Base-by-base conservation (phyloP, 2,797 vertebrate genomes). In the Neosalanx taihuensis region DNA sequence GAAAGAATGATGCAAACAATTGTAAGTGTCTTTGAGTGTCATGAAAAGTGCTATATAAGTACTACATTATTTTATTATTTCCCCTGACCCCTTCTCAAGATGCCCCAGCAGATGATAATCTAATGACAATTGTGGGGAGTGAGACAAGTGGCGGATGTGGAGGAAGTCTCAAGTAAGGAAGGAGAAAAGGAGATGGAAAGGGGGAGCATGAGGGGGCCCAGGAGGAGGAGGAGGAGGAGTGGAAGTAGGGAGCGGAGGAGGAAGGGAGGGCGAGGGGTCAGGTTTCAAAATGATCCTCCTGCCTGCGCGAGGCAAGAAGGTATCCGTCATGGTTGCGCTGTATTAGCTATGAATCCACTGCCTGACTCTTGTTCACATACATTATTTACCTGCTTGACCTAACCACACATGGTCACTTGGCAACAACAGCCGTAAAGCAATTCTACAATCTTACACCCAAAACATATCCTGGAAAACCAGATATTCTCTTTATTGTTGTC, bases 361-460 rank as follows among this genome's bases (percentile, higher is more conserved):
- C 51, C 23, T 35, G 26, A 86, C 85, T 93, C 88, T 58, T 69
- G 73, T 92, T 91, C 76, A 89, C 74, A 71, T 92, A 70, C 71
- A 91, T 91, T 88, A 92, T 92, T 92, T 62, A 92, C 37, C 61
- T 82, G 81, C 75, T 79, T 79, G 82, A 67, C 82, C 84, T 79
- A 84, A 81, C 62, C 68, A 72, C 68, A 69, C 67, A 57, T 70
- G 73, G 74, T 66, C 35, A 49, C 49, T 51, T 62, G 61, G 71
- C 72, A 76, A 15, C 6, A 29, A 49, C 30, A 46, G 41, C 9
- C 10, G 9, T 46, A 46, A 1, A 46, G 3, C 41, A 46, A 9
- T 13, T 12, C 12, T 46, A 46, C 41, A 46, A 46, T 9, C 41
- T 3, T 46, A 13, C 41, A 12, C 9, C 37, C 9, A 49, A 64